Percentiles rank a stretch among this genome's conserved stretches.
phyloP scores from a whole-genome alignment of 2,888 invertebrate species.

The Epirrita christyi region DNA sequence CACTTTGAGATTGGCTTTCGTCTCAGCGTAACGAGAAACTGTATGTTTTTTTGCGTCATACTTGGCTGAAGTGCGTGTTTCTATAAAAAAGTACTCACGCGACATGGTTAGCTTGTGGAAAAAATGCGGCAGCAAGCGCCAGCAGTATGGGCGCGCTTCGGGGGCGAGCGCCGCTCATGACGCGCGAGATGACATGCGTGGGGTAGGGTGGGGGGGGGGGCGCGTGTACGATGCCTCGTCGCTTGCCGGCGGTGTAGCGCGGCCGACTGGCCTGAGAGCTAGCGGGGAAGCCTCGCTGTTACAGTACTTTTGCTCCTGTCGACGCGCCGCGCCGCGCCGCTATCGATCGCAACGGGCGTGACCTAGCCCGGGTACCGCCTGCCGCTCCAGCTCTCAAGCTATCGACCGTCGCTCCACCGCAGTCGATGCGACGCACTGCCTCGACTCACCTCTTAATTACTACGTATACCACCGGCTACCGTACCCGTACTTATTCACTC shows the following conservation, averaged over 20 bases:
- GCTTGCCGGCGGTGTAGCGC: conserved; percentile 62
- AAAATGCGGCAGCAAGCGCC: conserved; percentile 85
- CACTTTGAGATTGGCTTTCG: conserved; percentile 55
- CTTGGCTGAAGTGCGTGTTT: not conserved
- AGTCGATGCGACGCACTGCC: conserved; percentile 61
- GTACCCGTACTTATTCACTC: no score
- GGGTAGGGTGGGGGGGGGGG: no score
- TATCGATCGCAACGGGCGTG: conserved; percentile 72
- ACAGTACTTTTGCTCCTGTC: conserved; percentile 67
- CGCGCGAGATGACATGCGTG: conserved; percentile 72
- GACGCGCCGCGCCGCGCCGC: conserved; percentile 67
- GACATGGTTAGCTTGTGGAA: conserved; percentile 85
- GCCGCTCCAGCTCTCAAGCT: conserved; percentile 69
- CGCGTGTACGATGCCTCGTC: conserved; percentile 39
- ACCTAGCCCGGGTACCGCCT: conserved; percentile 76
- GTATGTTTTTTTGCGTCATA: conserved; percentile 37
- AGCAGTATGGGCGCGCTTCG: conserved; percentile 85
- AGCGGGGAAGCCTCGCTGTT: conserved; percentile 55
- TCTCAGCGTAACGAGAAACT: conserved; percentile 44
- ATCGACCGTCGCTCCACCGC: conserved; percentile 77
- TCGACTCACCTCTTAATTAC: conserved; percentile 70
- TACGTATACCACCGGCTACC: conserved; percentile 42
- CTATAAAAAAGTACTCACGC: conserved; percentile 79
- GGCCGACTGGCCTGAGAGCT: conserved; percentile 65
- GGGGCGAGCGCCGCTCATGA: conserved; percentile 84